A percentile compares a stretch with the other conserved stretches of the same genome.
Conservation (phyloP, 2,797 vertebrate genomes). For the Sitta carolinensis region DNA sequence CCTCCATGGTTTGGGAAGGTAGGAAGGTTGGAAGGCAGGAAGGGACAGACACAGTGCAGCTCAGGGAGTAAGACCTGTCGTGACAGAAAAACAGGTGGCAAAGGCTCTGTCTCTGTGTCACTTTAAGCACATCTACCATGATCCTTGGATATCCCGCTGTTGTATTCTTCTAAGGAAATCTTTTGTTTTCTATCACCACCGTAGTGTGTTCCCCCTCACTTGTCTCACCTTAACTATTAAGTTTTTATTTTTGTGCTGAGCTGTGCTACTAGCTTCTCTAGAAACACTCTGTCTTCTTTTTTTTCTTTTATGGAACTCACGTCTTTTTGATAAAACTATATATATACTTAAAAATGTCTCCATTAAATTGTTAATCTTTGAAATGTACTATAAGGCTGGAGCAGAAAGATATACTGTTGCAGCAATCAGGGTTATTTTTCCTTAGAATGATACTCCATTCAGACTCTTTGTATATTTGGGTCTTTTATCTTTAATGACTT, state of each 20-base stretch:
- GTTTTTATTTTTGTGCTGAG: not conserved
- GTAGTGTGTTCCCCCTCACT: not conserved
- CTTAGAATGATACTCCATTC: not conserved
- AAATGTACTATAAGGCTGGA: not conserved
- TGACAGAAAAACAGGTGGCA: not conserved
- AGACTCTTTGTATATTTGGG: not conserved
- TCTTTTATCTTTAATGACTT: not conserved
- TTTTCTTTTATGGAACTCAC: not conserved
- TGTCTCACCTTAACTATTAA: not conserved
- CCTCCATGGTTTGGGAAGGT: rapidly evolving
- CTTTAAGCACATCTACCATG: not conserved
- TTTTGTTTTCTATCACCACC: not conserved
- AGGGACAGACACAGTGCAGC: rapidly evolving
- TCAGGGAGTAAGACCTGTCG: not conserved
- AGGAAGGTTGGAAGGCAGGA: not conserved
- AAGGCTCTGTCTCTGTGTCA: rapidly evolving
- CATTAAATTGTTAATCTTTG: not conserved
- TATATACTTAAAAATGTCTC: not conserved
- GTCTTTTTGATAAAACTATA: not conserved
- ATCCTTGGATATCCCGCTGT: not conserved
- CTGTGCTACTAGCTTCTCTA: not conserved
- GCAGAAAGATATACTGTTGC: not conserved
- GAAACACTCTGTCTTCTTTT: not conserved
- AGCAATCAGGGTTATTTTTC: not conserved
- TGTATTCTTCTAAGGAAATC: not conserved